Evolutionary conservation across 1,140 invertebrate species (phyloP).

Genomic region (Maniola jurtina): DNA sequence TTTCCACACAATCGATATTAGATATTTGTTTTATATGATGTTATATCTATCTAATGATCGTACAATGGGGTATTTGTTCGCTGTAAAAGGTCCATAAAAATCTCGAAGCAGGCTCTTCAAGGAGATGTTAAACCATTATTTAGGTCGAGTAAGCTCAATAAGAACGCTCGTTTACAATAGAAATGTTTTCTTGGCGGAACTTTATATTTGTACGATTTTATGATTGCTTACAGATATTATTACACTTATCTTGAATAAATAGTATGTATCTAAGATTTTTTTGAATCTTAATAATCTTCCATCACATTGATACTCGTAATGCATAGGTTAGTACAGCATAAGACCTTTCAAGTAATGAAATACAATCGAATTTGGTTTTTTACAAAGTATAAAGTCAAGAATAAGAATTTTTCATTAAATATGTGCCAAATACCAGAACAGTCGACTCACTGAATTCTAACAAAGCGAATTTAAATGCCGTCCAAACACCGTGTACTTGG

Average conservation of each 20-base stretch:
- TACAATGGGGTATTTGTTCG: background rate
- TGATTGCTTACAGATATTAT: too few relatives aligned
- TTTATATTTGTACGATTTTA: background rate
- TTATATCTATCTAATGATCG: background rate
- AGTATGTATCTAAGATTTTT: too few relatives aligned
- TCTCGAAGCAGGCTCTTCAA: background rate
- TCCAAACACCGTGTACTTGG: conserved; percentile 53
- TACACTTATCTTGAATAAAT: too few relatives aligned
- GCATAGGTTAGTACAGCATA: too few relatives aligned
- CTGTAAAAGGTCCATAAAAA: background rate
- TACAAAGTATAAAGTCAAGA: conserved; percentile 4
- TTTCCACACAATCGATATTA: too few relatives aligned
- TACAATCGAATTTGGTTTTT: too few relatives aligned
- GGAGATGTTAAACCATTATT: background rate
- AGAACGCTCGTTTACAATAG: background rate
- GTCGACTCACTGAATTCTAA: conserved; percentile 35
- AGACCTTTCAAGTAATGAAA: too few relatives aligned
- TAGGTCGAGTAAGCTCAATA: conserved; percentile 1
- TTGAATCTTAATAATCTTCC: too few relatives aligned
- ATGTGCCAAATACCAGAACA: conserved; percentile 20
- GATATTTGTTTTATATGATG: too few relatives aligned
- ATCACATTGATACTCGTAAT: too few relatives aligned
- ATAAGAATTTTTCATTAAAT: conserved; percentile 27
- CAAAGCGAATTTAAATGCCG: conserved; percentile 60
- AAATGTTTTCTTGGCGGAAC: background rate